phyloP scores from a whole-genome alignment of 2,888 invertebrate species.

The Ditula angustiorana region DNA sequence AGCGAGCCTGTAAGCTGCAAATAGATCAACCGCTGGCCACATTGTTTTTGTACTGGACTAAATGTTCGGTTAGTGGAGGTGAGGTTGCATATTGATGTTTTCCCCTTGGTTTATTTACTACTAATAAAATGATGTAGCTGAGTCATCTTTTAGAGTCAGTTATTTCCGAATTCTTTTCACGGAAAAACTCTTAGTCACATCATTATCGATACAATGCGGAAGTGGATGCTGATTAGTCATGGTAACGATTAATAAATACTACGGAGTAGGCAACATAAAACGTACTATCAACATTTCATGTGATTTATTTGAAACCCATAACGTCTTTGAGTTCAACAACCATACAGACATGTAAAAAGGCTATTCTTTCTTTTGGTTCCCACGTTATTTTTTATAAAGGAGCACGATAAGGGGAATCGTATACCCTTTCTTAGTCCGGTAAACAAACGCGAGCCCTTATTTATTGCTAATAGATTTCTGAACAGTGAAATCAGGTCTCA shows the following conservation, averaged over 20 bases:
- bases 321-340: slow-evolving; percentile 68
- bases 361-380: slow-evolving; percentile 79
- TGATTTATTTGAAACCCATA: slow-evolving; percentile 58
- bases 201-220: slow-evolving; percentile 41
- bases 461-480: slow-evolving; percentile 82
- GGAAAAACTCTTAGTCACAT: slow-evolving; percentile 38
- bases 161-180: slow-evolving; percentile 35
- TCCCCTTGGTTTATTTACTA: neutral
- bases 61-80: neutral
- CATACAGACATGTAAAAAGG: slow-evolving; percentile 70
- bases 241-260: slow-evolving; percentile 32
- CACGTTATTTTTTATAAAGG: slow-evolving; percentile 81
- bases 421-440: slow-evolving; percentile 80
- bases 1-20: slow-evolving; percentile 25
- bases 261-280: slow-evolving; percentile 25
- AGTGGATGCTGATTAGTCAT: slow-evolving; percentile 44
- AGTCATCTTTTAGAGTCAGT: slow-evolving; percentile 38
- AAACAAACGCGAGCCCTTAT: slow-evolving; percentile 78
- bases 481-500: slow-evolving; percentile 68
- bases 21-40: slow-evolving; percentile 32
- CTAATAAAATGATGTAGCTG: slow-evolving; percentile 11
- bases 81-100: slow-evolving; percentile 1
- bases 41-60: slow-evolving; percentile 28
- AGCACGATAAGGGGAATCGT: slow-evolving; percentile 80
- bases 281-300: slow-evolving; percentile 43